Conservation (phyloP, 2,888 invertebrate species). For the Ophion ventricosus region DNA sequence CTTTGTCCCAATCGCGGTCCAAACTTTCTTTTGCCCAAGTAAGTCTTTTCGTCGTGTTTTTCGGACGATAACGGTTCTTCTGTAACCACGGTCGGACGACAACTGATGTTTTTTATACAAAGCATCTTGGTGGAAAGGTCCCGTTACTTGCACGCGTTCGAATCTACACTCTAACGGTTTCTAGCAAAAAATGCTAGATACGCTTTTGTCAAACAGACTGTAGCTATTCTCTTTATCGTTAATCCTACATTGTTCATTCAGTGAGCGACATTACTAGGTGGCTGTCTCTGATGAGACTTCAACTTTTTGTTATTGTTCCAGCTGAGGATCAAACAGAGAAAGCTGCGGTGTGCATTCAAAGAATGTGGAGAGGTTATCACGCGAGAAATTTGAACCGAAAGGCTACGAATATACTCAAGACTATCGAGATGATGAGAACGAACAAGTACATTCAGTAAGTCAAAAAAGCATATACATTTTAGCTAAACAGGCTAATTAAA, state of each 20-base stretch:
- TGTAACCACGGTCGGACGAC: no score
- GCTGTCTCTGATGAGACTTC: neutral
- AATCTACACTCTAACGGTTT: no score
- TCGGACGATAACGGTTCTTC: no score
- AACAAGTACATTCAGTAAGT: conserved; percentile 93
- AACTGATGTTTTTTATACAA: no score
- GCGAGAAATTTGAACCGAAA: conserved; percentile 90
- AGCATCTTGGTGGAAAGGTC: no score
- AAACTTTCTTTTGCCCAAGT: no score
- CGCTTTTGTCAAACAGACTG: no score
- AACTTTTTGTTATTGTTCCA: conserved; percentile 52
- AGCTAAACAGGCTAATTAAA: neutral
- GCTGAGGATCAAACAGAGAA: conserved; percentile 79
- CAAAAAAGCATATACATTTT: conserved; percentile 61
- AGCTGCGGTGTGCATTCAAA: conserved; percentile 92
- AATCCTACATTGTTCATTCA: neutral
- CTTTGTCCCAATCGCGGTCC: no score
- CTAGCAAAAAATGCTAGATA: no score
- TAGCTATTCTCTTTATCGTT: neutral
- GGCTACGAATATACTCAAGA: conserved; percentile 87
- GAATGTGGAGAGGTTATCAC: conserved; percentile 93
- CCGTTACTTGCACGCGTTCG: no score
- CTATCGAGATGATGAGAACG: conserved; percentile 90
- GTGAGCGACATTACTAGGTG: no score
- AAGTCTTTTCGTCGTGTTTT: no score